These are phyloP conservation scores for Muschampia plurimacula DNA, from an alignment of 2,888 invertebrate genomes.

Conservation along the genomic window DNA sequence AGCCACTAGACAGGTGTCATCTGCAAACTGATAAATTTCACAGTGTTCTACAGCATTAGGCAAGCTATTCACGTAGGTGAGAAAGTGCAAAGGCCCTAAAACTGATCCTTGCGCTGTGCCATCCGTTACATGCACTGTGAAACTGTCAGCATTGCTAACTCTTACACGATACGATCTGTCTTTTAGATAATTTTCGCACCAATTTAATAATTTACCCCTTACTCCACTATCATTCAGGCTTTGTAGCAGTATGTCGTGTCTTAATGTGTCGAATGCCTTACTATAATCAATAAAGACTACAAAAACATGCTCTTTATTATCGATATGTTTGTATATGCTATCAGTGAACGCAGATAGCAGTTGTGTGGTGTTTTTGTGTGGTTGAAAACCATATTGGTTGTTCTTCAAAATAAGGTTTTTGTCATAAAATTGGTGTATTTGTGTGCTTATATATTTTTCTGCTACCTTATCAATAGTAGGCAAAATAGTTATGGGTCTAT, in stretches of 20 bases:
- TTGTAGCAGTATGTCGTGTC: slow-evolving; percentile 37
- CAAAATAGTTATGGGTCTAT: no score
- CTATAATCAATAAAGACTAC: slow-evolving; percentile 2
- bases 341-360: not conserved
- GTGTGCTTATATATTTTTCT: slow-evolving; percentile 3
- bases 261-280: slow-evolving; percentile 45
- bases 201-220: slow-evolving; percentile 36
- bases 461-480: no score
- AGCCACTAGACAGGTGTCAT: slow-evolving; percentile 41
- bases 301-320: not conserved
- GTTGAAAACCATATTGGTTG: slow-evolving; percentile 1
- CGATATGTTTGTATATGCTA: not conserved
- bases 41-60: slow-evolving; percentile 30
- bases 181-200: slow-evolving; percentile 40
- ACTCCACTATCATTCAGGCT: slow-evolving; percentile 40
- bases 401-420: not conserved
- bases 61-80: slow-evolving; percentile 43
- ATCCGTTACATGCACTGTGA: slow-evolving; percentile 15
- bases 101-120: slow-evolving; percentile 44
- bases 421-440: slow-evolving; percentile 6
- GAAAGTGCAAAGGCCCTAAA: slow-evolving; percentile 40
- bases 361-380: slow-evolving; percentile 4
- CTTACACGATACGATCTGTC: slow-evolving; percentile 37
- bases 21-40: slow-evolving; percentile 43
- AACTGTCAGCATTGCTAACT: slow-evolving; percentile 27